Conservation (phyloP, 2,888 invertebrate genomes). For the Caenorhabditis imperialis region DNA sequence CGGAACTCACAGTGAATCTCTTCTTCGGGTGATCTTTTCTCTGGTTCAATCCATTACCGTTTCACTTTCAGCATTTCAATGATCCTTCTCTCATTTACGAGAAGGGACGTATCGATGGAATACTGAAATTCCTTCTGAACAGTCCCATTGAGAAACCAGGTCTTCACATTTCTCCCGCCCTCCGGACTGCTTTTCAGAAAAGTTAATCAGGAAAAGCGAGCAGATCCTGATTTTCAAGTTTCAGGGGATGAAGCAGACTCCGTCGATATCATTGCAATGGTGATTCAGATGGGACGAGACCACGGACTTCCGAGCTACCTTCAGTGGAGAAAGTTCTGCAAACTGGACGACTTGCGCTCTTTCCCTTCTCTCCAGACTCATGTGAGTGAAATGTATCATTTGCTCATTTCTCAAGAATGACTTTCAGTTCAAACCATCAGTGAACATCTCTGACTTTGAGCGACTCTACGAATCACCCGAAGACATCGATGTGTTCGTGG, state of each 20-base stretch:
- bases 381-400: not conserved
- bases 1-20: conserved; percentile 20
- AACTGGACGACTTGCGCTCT: conserved; percentile 59
- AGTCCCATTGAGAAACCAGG: conserved; percentile 68
- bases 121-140: conserved; percentile 68
- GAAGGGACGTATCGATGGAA: conserved; percentile 52
- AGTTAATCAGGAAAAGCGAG: conserved; percentile 5
- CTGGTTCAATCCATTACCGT: not conserved
- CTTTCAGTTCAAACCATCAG: conserved; percentile 51
- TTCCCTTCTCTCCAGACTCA: conserved; percentile 56
- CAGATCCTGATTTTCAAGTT: not conserved
- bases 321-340: conserved; percentile 72
- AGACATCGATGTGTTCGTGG: conserved; percentile 77
- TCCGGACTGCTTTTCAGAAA: conserved; percentile 68
- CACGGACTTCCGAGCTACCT: conserved; percentile 74
- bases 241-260: conserved; percentile 43
- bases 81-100: conserved; percentile 60
- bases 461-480: conserved; percentile 64
- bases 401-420: not conserved
- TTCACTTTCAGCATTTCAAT: conserved; percentile 51
- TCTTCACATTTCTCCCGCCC: conserved; percentile 65
- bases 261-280: conserved; percentile 71
- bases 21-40: conserved; percentile 6
- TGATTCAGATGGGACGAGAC: conserved; percentile 74
- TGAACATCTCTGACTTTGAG: conserved; percentile 51